These are phyloP conservation scores for Phenacoccus solenopsis DNA, from an alignment of 1,140 invertebrate species.

Conservation along the genomic window DNA sequence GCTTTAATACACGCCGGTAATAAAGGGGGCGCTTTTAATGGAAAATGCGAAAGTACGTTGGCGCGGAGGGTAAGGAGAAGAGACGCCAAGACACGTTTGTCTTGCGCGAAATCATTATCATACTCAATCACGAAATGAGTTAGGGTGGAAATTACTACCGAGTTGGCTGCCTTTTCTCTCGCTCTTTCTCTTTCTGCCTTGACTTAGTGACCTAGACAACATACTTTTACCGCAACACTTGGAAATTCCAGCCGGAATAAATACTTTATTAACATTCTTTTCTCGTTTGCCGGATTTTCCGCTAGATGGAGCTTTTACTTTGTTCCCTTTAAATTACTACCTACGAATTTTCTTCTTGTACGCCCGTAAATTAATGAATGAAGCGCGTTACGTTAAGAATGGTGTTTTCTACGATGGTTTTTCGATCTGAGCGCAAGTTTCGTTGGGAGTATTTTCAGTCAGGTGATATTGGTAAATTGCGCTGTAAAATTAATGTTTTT, in stretches of 20 bases:
- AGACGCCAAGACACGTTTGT: conserved; percentile 1
- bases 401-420: too few species aligned
- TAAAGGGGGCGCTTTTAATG: background rate
- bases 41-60: background rate
- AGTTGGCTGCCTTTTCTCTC: background rate
- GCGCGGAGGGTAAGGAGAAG: background rate
- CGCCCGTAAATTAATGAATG: background rate
- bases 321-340: background rate
- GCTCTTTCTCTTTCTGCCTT: background rate
- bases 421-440: too few species aligned
- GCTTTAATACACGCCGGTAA: background rate
- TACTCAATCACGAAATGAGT: conserved; percentile 1
- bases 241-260: background rate
- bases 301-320: background rate
- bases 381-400: too few species aligned
- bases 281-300: background rate
- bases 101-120: conserved; percentile 1
- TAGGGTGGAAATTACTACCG: background rate
- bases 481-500: too few species aligned
- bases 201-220: conserved; percentile 1
- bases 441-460: too few species aligned
- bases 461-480: too few species aligned
- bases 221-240: background rate
- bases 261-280: background rate
- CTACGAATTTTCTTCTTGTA: background rate